These are phyloP conservation scores for Bubo scandiacus DNA, from an alignment of 2,113 vertebrate genomes.

Conservation along the genomic window DNA sequence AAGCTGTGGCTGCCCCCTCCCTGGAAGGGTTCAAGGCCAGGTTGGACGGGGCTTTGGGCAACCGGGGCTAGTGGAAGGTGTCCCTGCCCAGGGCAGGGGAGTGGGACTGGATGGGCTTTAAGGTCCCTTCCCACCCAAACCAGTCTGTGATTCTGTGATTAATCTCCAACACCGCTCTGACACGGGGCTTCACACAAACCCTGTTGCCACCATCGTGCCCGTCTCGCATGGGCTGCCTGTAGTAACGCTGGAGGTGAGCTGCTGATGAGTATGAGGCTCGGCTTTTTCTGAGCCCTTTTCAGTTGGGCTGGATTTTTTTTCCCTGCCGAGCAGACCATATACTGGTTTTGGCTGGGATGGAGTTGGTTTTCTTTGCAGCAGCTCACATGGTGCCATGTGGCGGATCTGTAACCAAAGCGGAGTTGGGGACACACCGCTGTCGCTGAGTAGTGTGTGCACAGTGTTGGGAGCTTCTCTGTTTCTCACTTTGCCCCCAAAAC, in stretches of 20 bases:
- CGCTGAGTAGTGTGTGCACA: accelerated
- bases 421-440: background rate
- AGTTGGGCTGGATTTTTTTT: background rate
- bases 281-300: background rate
- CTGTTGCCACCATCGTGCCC: accelerated
- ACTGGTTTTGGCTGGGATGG: background rate
- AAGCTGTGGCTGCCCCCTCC: too few species aligned
- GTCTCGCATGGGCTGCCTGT: accelerated
- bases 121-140: too few species aligned
- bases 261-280: background rate
- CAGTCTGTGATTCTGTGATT: background rate
- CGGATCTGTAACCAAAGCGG: background rate
- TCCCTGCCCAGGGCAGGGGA: too few species aligned
- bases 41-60: too few species aligned
- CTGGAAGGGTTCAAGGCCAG: too few species aligned
- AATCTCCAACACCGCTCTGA: background rate
- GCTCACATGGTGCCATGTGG: background rate
- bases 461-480: accelerated
- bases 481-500: background rate
- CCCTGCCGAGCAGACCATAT: accelerated
- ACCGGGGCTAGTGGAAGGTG: too few species aligned
- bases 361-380: background rate
- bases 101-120: too few species aligned
- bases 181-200: background rate
- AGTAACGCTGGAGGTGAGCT: background rate